phyloP scores from a whole-genome alignment of 1,140 invertebrate genomes.

The Yoshiicerus persimilis region DNA sequence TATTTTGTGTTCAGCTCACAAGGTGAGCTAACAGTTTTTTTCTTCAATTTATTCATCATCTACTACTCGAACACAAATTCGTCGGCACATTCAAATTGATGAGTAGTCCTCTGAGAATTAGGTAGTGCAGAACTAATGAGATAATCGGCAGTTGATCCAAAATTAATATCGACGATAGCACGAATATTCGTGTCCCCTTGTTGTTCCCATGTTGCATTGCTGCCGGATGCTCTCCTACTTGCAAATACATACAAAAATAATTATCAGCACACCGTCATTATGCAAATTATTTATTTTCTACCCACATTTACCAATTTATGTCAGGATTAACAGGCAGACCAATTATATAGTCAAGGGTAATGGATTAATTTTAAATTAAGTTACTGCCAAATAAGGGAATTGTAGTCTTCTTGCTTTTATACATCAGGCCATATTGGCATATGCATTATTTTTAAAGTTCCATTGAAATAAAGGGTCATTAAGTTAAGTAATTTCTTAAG shows the following conservation, averaged over 20 bases:
- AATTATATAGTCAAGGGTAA: too few relatives aligned
- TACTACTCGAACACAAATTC: neutral
- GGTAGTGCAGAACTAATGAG: neutral
- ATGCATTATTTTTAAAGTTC: too few relatives aligned
- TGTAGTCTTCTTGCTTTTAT: too few relatives aligned
- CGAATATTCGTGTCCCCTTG: constrained; percentile 35
- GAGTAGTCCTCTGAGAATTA: neutral
- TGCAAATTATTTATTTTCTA: neutral
- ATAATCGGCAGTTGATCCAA: constrained; percentile 6
- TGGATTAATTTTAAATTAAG: too few relatives aligned
- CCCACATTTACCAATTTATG: neutral
- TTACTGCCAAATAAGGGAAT: too few relatives aligned
- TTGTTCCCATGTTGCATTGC: constrained; percentile 66
- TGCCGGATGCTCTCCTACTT: constrained; percentile 63
- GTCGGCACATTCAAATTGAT: neutral
- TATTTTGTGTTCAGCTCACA: neutral
- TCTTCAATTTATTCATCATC: neutral
- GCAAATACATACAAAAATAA: constrained; percentile 10
- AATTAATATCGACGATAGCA: constrained; percentile 7
- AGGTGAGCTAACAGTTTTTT: neutral
- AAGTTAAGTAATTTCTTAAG: too few relatives aligned
- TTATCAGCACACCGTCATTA: neutral
- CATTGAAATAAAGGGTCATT: too few relatives aligned
- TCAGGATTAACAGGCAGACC: too few relatives aligned
- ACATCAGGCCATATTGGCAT: too few relatives aligned